Evolutionary conservation across 2,797 vertebrate species (phyloP), one percentile per base, ranked within the genome.

Genomic region (Peromyscus aztecus): DNA sequence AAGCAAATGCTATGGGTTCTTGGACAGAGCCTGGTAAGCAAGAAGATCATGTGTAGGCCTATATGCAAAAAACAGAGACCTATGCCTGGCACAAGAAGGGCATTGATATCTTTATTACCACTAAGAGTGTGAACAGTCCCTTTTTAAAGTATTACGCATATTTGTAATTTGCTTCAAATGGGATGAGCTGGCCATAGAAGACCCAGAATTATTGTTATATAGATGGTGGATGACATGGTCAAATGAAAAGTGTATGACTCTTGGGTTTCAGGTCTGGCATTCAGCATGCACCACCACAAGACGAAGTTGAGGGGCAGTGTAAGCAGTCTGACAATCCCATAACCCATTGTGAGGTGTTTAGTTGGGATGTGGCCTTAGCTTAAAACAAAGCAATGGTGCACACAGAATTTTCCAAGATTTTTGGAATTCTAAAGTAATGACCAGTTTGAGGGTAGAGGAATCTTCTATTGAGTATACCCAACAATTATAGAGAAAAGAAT

Each of bases 301-400:
- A 49, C 17, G 17, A 9, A 86, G 23, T 6, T 46, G 46, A 37
- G 2, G 27, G 61, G 2, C 31, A 40, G 7, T 29, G 4, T 9
- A 7, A 27, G 10, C 4, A 57, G n/a, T 29, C 65, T 14, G 65
- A 12, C 17, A 77, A 21, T 55, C 61, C 16, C 31, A 59, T 6
- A 75, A 27, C 85, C 89, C 88, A 92, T 76, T 95, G 97, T 88
- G 85, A 78, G 6, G 34, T 92, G 94, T 75, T 84, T 43, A 86
- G 59, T 80, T n/a, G 43, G 89, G 95, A 97, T 76, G 59, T 96
- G 96, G 76, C 49, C 29, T n/a, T 46, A 34, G 11, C 97, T 98
- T 97, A 98, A 97, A 91, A 97, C 49, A 96, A 96, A 98, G 92
- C 61, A 97, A 96, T 94, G 40, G 82, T 81, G 96, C 88, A 88